phyloP scores from a whole-genome alignment of 1,140 invertebrate genomes.

The Tetramorium alpestre region DNA sequence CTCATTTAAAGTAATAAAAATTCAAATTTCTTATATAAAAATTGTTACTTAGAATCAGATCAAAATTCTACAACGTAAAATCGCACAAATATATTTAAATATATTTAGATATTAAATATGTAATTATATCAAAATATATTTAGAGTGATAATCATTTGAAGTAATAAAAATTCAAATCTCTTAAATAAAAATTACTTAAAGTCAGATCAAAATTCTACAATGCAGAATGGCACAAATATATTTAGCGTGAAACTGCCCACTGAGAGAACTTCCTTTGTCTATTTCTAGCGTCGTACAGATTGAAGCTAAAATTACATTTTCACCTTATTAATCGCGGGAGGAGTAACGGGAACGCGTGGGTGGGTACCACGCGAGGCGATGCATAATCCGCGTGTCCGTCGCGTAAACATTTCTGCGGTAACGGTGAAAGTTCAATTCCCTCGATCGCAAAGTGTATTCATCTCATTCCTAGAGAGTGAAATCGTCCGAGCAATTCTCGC shows the following conservation, averaged over 20 bases:
- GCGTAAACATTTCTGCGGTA: constrained; percentile 44
- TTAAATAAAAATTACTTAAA: not conserved
- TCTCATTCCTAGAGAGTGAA: constrained; percentile 57
- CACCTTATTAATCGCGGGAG: constrained; percentile 30
- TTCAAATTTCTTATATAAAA: too few relatives aligned
- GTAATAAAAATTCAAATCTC: not conserved
- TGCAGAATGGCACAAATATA: not conserved
- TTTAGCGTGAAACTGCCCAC: not conserved
- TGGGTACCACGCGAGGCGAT: not conserved
- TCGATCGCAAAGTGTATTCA: constrained; percentile 47
- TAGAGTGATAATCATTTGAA: not conserved
- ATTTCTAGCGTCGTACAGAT: constrained; percentile 14
- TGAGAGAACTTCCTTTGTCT: constrained; percentile 2
- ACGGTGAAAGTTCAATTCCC: constrained; percentile 59
- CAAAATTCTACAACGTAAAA: not conserved
- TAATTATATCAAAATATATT: too few relatives aligned
- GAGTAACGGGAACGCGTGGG: constrained; percentile 31
- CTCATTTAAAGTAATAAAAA: too few relatives aligned
- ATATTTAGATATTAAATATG: too few relatives aligned
- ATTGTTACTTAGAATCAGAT: too few relatives aligned
- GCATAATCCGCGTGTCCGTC: constrained; percentile 34
- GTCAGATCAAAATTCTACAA: not conserved
- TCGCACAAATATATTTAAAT: too few relatives aligned
- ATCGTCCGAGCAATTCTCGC: constrained; percentile 43
- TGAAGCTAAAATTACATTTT: not conserved